phyloP scores from a whole-genome alignment of 2,113 vertebrate genomes.

The Crotalus horridus region DNA sequence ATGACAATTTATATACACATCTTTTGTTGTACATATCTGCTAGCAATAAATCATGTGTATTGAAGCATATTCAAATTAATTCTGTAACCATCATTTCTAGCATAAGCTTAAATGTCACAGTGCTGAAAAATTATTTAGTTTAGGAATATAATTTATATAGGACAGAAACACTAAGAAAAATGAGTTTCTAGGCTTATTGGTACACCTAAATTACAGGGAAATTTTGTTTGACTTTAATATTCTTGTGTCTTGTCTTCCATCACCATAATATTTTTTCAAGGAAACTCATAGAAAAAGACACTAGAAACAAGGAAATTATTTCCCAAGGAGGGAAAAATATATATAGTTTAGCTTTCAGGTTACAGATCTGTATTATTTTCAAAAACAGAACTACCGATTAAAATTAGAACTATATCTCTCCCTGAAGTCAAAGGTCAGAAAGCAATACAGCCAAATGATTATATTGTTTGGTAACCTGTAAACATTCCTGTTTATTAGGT shows the following conservation, averaged over 20 bases:
- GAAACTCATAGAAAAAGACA: background rate
- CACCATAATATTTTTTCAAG: slow-evolving; percentile 26
- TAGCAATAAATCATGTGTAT: slow-evolving; percentile 33
- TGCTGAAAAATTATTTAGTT: slow-evolving; percentile 27
- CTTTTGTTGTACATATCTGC: slow-evolving; percentile 18
- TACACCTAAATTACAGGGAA: slow-evolving; percentile 6
- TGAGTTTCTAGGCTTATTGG: background rate
- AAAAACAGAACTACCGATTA: background rate
- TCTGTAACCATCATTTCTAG: slow-evolving; percentile 19
- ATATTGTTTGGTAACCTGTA: background rate
- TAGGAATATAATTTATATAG: slow-evolving; percentile 29
- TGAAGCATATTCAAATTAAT: slow-evolving; percentile 28
- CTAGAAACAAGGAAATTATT: background rate
- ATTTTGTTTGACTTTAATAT: background rate
- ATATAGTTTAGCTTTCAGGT: background rate
- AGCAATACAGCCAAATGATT: background rate
- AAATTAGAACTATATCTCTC: background rate
- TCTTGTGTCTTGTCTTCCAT: slow-evolving; percentile 29
- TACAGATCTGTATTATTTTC: background rate
- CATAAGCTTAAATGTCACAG: slow-evolving; percentile 17
- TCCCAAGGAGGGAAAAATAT: background rate
- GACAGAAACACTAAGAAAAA: slow-evolving; percentile 34
- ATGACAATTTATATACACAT: slow-evolving; percentile 20
- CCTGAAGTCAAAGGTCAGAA: background rate
- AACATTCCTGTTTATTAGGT: background rate